Evolutionary conservation across 2,888 invertebrate species (phyloP).

Genomic region (Drosophila borborema): DNA sequence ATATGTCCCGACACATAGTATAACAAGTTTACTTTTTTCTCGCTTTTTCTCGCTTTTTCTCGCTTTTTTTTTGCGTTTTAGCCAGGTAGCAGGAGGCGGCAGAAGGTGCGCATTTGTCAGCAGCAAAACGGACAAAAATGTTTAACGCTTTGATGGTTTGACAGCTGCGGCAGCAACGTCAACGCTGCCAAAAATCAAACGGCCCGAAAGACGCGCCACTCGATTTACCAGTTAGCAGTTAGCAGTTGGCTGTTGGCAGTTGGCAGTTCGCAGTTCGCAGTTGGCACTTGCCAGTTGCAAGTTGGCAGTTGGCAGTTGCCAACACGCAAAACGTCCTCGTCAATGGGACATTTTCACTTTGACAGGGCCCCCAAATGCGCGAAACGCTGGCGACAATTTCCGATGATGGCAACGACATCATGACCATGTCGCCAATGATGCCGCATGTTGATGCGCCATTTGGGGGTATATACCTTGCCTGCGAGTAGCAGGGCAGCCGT

Average conservation of each 20-base stretch:
- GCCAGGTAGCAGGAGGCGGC: background rate
- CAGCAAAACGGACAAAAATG: conserved; percentile 53
- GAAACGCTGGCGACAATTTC: conserved; percentile 48
- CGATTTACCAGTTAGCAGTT: conserved; percentile 38
- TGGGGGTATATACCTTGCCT: conserved; percentile 24
- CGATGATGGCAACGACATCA: conserved; percentile 56
- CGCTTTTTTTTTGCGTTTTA: background rate
- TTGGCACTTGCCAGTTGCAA: no score
- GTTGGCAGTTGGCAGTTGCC: conserved; percentile 6
- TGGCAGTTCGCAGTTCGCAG: background rate
- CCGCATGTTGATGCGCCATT: conserved; percentile 12
- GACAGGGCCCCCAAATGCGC: conserved; percentile 54
- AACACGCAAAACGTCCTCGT: conserved; percentile 61
- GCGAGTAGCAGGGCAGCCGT: background rate
- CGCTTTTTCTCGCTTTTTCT: no score
- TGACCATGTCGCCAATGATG: conserved; percentile 40
- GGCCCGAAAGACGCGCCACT: conserved; percentile 40
- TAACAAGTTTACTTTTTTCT: conserved; percentile 19
- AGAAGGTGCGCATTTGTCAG: conserved; percentile 67
- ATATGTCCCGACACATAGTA: background rate
- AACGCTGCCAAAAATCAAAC: conserved; percentile 63
- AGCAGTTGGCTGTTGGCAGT: background rate
- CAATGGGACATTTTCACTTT: conserved; percentile 75
- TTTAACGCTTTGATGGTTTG: conserved; percentile 73
- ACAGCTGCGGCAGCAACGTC: conserved; percentile 34